Evolutionary conservation across 2,888 invertebrate genomes (phyloP), one percentile per base, ranked within the genome.

Genomic region (Rhaphigaster nebulosa): DNA sequence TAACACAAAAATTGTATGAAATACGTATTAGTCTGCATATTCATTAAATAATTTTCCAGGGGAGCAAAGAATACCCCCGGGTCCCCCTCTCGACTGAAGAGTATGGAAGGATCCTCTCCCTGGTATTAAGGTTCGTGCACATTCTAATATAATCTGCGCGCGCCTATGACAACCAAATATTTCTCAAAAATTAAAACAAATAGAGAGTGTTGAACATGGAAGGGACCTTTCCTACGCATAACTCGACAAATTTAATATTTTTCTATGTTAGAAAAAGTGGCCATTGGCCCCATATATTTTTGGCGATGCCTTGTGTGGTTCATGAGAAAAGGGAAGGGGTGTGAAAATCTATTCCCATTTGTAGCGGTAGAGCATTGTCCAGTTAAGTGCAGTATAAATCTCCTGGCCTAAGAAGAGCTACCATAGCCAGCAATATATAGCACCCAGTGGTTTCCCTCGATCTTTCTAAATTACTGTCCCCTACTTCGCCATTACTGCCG

Each of bases 371-470:
- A 91, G 90, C 91, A 87, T 87, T 91, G 91, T 91, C 91, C 91
- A 91, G 90, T 90, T 91, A 91, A 91, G 91, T 91, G 91, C 90
- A 70, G 60, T 90, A 91, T 91, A 91, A 91, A 91, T 91, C 91
- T 89, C 87, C 41, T 18, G 41, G 54, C 26, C 56, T 87, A 91
- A 91, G 90, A 87, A 76, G 60, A 70, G 89, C 34, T 26, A 50
- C n/a, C 54, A 87, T 87, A 87, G 34, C 52, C 54, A 87, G 23
- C 18, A 8, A 87, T 38, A 89, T 65, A 70, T 89, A 89, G n/a
- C 23, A 34, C 38, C 50, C 45, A 26, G 76, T 29, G 34, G 41
- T 70, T 70, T 70, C 89, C 38, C 41, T 29, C 76, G 76, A 76
- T 89, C 50, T 76, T 89, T 76, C 76, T 70, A 70, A 89, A 89